These are phyloP conservation scores for Andrena praecox DNA, from an alignment of 2,888 invertebrate genomes.

Conservation along the genomic window DNA sequence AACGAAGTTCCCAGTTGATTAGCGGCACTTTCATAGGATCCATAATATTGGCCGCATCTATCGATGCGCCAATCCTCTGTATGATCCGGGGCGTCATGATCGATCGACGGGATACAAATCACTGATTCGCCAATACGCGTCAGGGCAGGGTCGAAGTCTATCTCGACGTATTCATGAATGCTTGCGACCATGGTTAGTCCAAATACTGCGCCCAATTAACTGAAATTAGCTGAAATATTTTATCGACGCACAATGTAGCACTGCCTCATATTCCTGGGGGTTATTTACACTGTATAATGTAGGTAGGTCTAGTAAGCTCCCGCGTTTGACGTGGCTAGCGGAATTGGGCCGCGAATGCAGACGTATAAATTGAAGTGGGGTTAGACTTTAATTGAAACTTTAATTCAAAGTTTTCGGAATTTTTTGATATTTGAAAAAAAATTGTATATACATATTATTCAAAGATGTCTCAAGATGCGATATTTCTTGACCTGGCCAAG, in stretches of 20 bases:
- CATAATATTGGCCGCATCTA: slow-evolving; percentile 34
- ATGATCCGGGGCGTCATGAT: slow-evolving; percentile 4
- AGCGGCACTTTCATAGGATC: slow-evolving; percentile 45
- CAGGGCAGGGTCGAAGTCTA: slow-evolving; percentile 19
- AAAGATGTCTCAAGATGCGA: no score
- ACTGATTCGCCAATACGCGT: neutral
- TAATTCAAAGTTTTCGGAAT: no score
- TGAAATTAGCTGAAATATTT: slow-evolving; percentile 41
- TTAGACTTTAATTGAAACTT: no score
- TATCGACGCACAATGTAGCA: slow-evolving; percentile 5
- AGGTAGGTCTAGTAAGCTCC: neutral
- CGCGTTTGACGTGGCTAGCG: neutral
- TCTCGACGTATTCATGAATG: slow-evolving; percentile 32
- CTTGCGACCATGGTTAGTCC: neutral
- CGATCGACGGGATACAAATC: slow-evolving; percentile 43
- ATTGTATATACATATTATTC: neutral
- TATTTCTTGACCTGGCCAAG: neutral
- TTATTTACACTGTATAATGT: slow-evolving; percentile 18
- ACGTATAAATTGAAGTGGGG: neutral
- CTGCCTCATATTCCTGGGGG: neutral
- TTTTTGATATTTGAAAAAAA: no score
- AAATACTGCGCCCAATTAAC: slow-evolving; percentile 32
- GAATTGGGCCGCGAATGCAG: neutral
- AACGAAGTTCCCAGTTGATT: slow-evolving; percentile 48
- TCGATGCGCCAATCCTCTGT: neutral